These are phyloP conservation scores for Drosophila mulleri DNA, from an alignment of 2,888 invertebrate genomes.

Conservation along the genomic window DNA sequence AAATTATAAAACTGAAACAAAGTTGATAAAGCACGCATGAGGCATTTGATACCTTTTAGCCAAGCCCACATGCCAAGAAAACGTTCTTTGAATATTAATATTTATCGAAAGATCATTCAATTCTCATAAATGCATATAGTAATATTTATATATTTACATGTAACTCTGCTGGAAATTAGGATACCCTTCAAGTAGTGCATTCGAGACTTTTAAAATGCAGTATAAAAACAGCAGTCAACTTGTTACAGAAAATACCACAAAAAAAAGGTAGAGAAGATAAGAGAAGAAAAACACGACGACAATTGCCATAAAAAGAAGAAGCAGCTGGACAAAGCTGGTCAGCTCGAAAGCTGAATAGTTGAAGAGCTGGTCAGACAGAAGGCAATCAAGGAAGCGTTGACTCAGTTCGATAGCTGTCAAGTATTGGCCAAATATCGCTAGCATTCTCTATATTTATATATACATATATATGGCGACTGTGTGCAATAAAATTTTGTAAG, in stretches of 20 bases:
- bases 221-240: slow-evolving; percentile 22
- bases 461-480: slow-evolving; percentile 3
- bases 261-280: not conserved
- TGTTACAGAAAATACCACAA: slow-evolving; percentile 22
- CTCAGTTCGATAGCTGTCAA: slow-evolving; percentile 34
- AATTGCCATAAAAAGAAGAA: slow-evolving; percentile 16
- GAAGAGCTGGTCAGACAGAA: slow-evolving; percentile 22
- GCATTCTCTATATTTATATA: slow-evolving; percentile 9
- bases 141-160: not conserved
- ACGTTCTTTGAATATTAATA: not conserved
- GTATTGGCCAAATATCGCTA: slow-evolving; percentile 42
- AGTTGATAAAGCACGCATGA: too few relatives aligned
- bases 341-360: slow-evolving; percentile 16
- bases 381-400: slow-evolving; percentile 41
- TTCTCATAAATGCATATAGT: not conserved
- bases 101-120: not conserved
- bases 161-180: too few relatives aligned
- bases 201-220: slow-evolving; percentile 15
- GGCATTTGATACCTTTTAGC: too few relatives aligned
- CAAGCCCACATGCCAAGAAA: too few relatives aligned
- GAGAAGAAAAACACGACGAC: slow-evolving; percentile 39
- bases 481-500: slow-evolving; percentile 24
- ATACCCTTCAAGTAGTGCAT: not conserved
- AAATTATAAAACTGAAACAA: too few relatives aligned
- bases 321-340: slow-evolving; percentile 18